Evolutionary conservation across 92 coral and sea anemone species (phyloP).

Genomic region (Actinernus sp.): DNA sequence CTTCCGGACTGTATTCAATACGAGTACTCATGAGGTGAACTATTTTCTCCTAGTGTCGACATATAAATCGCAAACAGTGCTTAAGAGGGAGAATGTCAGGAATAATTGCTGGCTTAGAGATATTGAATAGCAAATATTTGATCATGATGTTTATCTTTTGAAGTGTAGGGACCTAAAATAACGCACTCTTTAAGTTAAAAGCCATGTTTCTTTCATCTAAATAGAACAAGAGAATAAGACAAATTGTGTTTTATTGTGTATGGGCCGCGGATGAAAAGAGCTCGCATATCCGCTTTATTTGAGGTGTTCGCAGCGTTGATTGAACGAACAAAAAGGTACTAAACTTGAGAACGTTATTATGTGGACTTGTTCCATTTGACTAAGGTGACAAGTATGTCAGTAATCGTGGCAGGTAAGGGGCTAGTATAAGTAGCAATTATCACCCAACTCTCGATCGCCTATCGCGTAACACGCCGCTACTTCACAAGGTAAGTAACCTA

Average conservation of each 20-base stretch:
- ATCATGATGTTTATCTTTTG: constrained; percentile 12
- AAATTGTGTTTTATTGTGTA: constrained; percentile 17
- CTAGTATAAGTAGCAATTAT: constrained; percentile 33
- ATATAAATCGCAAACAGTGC: no score
- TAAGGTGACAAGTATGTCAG: constrained; percentile 23
- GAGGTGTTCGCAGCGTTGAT: constrained; percentile 8
- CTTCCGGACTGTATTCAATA: constrained; percentile 11
- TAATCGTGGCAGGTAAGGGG: not conserved
- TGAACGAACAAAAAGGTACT: constrained; percentile 32
- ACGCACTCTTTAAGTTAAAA: constrained; percentile 11
- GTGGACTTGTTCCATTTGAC: constrained; percentile 17
- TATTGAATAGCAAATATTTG: constrained; percentile 20
- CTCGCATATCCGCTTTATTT: constrained; percentile 32
- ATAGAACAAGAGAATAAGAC: not conserved
- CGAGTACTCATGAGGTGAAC: no score
- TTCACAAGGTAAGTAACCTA: constrained; percentile 7
- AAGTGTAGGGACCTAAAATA: not conserved
- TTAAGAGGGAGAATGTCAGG: constrained; percentile 2
- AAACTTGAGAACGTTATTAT: constrained; percentile 23
- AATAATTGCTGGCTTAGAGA: not conserved
- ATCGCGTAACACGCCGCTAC: constrained; percentile 29
- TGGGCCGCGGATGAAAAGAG: constrained; percentile 10
- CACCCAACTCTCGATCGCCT: constrained; percentile 25
- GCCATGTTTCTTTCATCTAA: constrained; percentile 1
- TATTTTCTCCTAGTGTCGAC: no score